Base-by-base conservation (phyloP, 2,888 invertebrate species). In the Philereme vetulata region DNA sequence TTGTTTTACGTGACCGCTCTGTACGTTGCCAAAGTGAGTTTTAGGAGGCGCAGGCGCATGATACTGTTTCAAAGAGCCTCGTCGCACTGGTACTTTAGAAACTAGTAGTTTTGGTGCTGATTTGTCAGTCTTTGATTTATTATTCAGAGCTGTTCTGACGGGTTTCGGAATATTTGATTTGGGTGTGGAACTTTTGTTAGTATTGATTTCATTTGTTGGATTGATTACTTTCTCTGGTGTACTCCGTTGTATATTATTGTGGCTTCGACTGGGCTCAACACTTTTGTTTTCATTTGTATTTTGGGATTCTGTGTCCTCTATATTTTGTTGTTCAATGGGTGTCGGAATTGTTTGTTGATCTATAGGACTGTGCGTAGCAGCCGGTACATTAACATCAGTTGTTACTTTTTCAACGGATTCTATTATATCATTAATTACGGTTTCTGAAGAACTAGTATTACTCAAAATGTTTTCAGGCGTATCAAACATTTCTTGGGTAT, bases 111-210 rank as follows among this genome's bases (percentile, higher is more conserved):
- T 92, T 10, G 86, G 77, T 38, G 77, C 62, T 49, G 74, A 76
- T 78, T 88, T 92, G 54, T 89, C 88, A 40, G 62, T 66, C 75
- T 86, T 89, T 48, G 79, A 68, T 71, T 88, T 90, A 61, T 75
- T 82, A 62, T 68, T 82, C 54, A 81, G 78, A 8, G 80, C 62
- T 5, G 77, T 67, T 78, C 81, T 90, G 9, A 90, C 75, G 8
- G 84, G 80, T 74, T 91, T 90, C 47, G 92, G 92, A 71, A 92
- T 92, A 68, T 82, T 90, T 7, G 92, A 92, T 74, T 87, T 91
- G 33, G 65, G 58, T 8, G 63, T 54, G 34, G 62, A 62, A 63
- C 36, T 62, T 49, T 61, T 71, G 57, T 60, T 72, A 43, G 40
- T 70, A 63, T 51, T 66, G 36, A 56, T 67, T 54, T 64, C 64